Conservation (phyloP, 2,888 invertebrate species). For the Dioctria rufipes region DNA sequence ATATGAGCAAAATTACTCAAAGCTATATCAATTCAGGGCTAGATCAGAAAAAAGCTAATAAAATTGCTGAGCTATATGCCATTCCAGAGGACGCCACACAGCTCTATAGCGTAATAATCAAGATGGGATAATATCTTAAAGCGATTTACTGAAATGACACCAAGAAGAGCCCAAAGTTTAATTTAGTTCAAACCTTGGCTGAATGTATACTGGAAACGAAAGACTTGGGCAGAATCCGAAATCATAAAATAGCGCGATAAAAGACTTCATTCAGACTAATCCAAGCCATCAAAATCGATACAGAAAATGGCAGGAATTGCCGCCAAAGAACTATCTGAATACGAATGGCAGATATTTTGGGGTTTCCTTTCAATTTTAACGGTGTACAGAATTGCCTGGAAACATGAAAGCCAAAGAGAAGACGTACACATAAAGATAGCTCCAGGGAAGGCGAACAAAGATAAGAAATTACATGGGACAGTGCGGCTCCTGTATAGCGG, state of each 20-base stretch:
- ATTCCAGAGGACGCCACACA: slow-evolving; percentile 1
- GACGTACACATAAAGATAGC: slow-evolving; percentile 6
- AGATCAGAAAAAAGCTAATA: not conserved
- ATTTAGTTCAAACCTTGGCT: slow-evolving; percentile 25
- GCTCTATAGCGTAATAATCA: slow-evolving; percentile 38
- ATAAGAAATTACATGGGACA: slow-evolving; percentile 42
- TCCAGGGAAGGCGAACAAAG: not conserved
- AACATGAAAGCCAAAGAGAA: slow-evolving; percentile 28
- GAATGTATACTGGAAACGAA: not conserved
- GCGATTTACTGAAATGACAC: slow-evolving; percentile 45
- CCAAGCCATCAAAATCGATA: slow-evolving; percentile 44
- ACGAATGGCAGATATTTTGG: slow-evolving; percentile 45
- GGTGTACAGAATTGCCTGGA: slow-evolving; percentile 21
- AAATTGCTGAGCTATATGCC: not conserved
- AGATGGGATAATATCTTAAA: slow-evolving; percentile 46
- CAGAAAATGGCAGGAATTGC: slow-evolving; percentile 40
- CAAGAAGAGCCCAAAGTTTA: slow-evolving; percentile 31
- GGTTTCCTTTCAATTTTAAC: slow-evolving; percentile 49
- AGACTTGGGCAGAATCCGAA: slow-evolving; percentile 27
- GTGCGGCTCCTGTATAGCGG: slow-evolving; percentile 10
- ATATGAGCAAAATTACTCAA: slow-evolving; percentile 15
- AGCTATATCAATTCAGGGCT: slow-evolving; percentile 31
- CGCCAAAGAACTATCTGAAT: slow-evolving; percentile 50
- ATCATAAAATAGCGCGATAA: slow-evolving; percentile 45
- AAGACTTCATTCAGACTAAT: slow-evolving; percentile 49